These are phyloP conservation scores for Oreortyx pictus DNA, from an alignment of 2,797 vertebrate species.

Conservation along the genomic window DNA sequence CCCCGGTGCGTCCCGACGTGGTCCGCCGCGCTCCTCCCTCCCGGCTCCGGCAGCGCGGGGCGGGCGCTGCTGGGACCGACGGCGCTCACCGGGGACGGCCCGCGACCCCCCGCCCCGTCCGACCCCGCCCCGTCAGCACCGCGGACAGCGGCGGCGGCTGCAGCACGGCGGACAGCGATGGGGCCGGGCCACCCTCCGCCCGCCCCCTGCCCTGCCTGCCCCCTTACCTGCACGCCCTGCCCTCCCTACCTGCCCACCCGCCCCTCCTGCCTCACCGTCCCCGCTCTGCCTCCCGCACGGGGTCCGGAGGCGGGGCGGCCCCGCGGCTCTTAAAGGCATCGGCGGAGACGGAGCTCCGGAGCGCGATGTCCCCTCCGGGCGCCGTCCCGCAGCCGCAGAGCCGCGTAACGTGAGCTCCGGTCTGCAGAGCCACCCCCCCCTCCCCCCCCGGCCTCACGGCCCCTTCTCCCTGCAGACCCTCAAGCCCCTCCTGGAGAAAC, in stretches of 20 bases:
- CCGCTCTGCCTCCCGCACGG: not conserved
- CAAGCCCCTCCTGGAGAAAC: slow-evolving; percentile 88
- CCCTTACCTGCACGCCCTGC: not conserved
- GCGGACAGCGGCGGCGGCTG: not conserved
- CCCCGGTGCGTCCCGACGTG: not conserved
- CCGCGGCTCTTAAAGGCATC: not conserved
- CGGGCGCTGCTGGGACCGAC: too few relatives aligned
- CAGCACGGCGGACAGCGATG: slow-evolving; percentile 30
- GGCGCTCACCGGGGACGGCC: not conserved
- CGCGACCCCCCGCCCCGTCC: not conserved
- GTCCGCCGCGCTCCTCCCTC: not conserved
- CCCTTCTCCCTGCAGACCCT: slow-evolving; percentile 77
- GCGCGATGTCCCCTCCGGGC: too few relatives aligned
- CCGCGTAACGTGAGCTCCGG: not conserved
- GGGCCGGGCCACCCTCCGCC: not conserved
- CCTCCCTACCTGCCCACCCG: not conserved
- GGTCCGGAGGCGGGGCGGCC: not conserved
- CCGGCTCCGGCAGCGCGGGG: too few relatives aligned
- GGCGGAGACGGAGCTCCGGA: too few relatives aligned
- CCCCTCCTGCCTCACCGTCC: not conserved
- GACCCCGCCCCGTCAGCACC: not conserved
- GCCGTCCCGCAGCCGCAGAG: not conserved
- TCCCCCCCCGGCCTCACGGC: not conserved
- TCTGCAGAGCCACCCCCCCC: not conserved
- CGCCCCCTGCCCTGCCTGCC: not conserved